These are phyloP conservation scores for Heliothis peltigera DNA, from an alignment of 2,888 invertebrate genomes.

Conservation along the genomic window DNA sequence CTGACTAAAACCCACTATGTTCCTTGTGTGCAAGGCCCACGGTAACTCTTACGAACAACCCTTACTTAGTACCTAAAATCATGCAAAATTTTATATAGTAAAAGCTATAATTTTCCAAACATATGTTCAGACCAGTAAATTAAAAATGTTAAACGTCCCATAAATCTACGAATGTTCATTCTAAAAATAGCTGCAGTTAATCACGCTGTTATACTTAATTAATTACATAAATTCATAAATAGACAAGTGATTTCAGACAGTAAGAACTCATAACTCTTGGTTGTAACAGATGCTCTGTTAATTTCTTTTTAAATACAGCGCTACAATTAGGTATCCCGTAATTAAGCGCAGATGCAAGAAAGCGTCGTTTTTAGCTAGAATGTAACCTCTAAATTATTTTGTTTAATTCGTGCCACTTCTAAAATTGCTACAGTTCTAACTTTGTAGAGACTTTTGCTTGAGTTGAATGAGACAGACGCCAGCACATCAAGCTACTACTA, in stretches of 20 bases:
- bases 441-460: too few species aligned
- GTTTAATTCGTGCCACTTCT: too few species aligned
- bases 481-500: too few species aligned
- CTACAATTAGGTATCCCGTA: conserved; percentile 39
- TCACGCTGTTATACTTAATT: conserved; percentile 58
- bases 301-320: conserved; percentile 44
- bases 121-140: neutral
- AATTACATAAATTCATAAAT: conserved; percentile 65
- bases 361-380: neutral
- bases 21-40: too few species aligned
- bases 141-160: neutral
- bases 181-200: conserved; percentile 31
- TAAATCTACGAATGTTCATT: conserved; percentile 10
- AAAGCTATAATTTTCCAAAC: neutral
- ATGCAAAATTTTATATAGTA: too few species aligned
- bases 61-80: too few species aligned
- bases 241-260: conserved; percentile 62
- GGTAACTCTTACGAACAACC: too few species aligned
- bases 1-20: too few species aligned
- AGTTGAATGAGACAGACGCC: too few species aligned
- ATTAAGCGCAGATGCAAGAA: conserved; percentile 56
- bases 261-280: conserved; percentile 53
- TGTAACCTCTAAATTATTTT: too few species aligned
- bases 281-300: conserved; percentile 50
- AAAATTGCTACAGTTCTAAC: too few species aligned